Evolutionary conservation across 2,797 vertebrate genomes (phyloP), one percentile per base, ranked within the genome.

Genomic region (Centropyge bicolor): DNA sequence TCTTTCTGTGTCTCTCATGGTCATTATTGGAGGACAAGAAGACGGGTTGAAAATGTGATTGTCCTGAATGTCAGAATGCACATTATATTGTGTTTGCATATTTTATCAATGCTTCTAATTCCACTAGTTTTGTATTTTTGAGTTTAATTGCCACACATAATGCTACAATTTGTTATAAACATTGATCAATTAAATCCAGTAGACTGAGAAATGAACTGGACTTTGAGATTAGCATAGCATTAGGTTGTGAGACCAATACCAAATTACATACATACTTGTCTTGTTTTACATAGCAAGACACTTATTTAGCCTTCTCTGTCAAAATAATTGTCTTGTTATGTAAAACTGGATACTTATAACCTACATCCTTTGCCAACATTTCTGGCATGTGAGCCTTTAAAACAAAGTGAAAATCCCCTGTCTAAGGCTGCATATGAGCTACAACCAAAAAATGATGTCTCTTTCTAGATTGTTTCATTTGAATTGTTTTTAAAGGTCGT

Each of bases 1-100:
- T n/a, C 8, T 61, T 8, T 57, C 40, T 54, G 11, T 61, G 8
- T 70, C 43, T 77, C 35, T 81, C 19, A n/a, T 62, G 49, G 65
- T 54, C 1, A 1, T 72, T 75, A 31, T 46, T 56, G 14, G 27
- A 77, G 70, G 64, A 76, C 61, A 69, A 14, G 43, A 14, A 43
- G 8, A 68, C 48, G 40, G 35, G n/a, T 17, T 63, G 13, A 20
- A 63, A 56, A 65, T 66, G 38, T 40, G 40, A 12, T 67, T 60
- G 40, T 48, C 48, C 9, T 27, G 13, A 10, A 43, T 41, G 17
- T 41, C 40, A 56, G 7, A 75, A 1, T 41, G 27, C 24, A 52
- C 36, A 57, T 46, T 51, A 57, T 0, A 13, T 1, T 38, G 0
- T 9, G 17, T 61, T 19, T 5, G 3, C 31, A 46, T 43, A 41